Percentiles rank a stretch among this genome's conserved stretches.
Conservation (phyloP, 2,797 vertebrate genomes). For the Amniataba percoides region DNA sequence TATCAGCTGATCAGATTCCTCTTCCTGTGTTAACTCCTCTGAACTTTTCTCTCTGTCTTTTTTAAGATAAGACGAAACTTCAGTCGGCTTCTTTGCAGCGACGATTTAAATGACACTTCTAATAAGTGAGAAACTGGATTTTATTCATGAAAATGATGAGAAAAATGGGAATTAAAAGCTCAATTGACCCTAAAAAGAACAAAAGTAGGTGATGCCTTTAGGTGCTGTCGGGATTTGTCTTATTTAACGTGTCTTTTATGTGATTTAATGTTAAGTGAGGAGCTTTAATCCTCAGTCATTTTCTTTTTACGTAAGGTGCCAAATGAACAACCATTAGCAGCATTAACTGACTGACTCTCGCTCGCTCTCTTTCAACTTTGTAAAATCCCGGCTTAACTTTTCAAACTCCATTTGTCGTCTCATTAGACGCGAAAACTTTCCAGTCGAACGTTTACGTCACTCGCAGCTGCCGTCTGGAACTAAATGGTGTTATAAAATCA, state of each 20-base stretch:
- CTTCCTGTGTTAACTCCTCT: not conserved
- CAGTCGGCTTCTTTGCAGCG: too few relatives aligned
- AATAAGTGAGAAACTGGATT: not conserved
- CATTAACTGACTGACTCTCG: not conserved
- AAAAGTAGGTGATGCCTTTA: not conserved
- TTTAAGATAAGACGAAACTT: not conserved
- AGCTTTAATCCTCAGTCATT: slow-evolving; percentile 29
- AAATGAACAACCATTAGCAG: slow-evolving; percentile 22
- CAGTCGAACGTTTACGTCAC: slow-evolving; percentile 2
- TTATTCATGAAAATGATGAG: not conserved
- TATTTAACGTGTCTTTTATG: not conserved
- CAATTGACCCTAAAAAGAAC: not conserved
- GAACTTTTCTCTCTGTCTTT: not conserved
- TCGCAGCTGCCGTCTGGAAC: slow-evolving; percentile 40
- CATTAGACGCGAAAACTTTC: slow-evolving; percentile 29
- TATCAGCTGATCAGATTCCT: not conserved
- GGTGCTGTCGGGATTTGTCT: not conserved
- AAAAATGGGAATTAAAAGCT: not conserved
- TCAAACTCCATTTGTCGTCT: slow-evolving; percentile 22
- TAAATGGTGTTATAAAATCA: not conserved
- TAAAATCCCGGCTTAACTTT: slow-evolving; percentile 41
- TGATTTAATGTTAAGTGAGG: slow-evolving; percentile 1
- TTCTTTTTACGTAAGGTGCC: slow-evolving; percentile 16
- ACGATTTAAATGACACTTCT: not conserved
- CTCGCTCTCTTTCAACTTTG: slow-evolving; percentile 8